Percentiles rank a stretch among this genome's conserved stretches.
Conservation (phyloP, 2,113 vertebrate genomes). For the Cyprinodon variegatus region DNA sequence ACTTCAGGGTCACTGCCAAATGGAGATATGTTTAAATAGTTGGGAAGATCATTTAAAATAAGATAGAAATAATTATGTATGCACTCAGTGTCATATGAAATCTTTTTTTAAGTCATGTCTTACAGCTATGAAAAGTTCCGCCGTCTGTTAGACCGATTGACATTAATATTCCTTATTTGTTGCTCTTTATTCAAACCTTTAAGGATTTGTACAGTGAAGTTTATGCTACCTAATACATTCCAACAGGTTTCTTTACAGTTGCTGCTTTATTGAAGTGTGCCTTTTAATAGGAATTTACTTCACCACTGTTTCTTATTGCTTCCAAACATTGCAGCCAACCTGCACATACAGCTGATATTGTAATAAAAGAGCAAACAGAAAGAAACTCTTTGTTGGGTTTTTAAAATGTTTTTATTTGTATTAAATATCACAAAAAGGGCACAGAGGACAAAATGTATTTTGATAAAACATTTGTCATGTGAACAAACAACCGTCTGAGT, state of each 20-base stretch:
- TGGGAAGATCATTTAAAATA: conserved; percentile 51
- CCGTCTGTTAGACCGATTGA: conserved; percentile 18
- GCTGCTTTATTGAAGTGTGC: conserved; percentile 25
- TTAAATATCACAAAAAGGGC: conserved; percentile 62
- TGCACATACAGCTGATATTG: conserved; percentile 19
- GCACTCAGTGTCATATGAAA: background rate
- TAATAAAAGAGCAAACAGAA: conserved; percentile 1
- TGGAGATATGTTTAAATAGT: conserved; percentile 51
- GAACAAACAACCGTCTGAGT: conserved; percentile 50
- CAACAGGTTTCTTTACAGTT: conserved; percentile 27
- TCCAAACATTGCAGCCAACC: background rate
- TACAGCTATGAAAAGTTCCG: conserved; percentile 26
- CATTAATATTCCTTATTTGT: conserved; percentile 32
- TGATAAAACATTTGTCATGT: conserved; percentile 42
- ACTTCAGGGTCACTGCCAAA: conserved; percentile 59
- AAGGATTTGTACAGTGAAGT: conserved; percentile 48
- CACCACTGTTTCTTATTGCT: conserved; percentile 27
- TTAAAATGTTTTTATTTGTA: conserved; percentile 55
- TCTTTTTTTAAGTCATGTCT: conserved; percentile 20
- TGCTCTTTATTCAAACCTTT: conserved; percentile 55
- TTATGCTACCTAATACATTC: conserved; percentile 13
- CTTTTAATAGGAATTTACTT: conserved; percentile 18
- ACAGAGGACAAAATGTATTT: conserved; percentile 52
- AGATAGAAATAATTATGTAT: conserved; percentile 42
- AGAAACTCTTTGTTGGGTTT: conserved; percentile 6